Percentiles rank a stretch among this genome's conserved stretches.
phyloP scores from a whole-genome alignment of 1,140 invertebrate species.

The Apocrypta bakeri region DNA sequence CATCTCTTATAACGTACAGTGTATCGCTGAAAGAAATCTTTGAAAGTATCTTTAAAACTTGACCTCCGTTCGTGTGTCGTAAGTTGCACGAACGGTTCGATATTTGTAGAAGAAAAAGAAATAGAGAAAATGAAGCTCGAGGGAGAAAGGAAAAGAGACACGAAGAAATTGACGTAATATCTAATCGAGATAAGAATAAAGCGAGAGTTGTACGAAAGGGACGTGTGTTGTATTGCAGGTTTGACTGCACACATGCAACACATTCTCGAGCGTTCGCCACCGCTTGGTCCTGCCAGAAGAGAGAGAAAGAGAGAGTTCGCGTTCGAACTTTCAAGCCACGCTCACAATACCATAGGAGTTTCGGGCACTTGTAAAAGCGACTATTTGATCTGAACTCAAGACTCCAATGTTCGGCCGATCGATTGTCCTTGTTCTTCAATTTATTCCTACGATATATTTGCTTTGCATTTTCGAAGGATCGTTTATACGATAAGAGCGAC shows the following conservation, averaged over 20 bases:
- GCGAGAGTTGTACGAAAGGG: background rate
- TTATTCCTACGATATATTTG: background rate
- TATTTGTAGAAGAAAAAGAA: background rate
- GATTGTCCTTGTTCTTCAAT: too few relatives aligned
- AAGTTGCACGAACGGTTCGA: too few relatives aligned
- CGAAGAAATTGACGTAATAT: background rate
- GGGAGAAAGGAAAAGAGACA: background rate
- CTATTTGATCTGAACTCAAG: too few relatives aligned
- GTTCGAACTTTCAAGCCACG: background rate
- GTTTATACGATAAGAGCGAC: too few relatives aligned
- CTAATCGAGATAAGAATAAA: background rate
- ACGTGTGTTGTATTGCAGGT: background rate
- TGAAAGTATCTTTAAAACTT: too few relatives aligned
- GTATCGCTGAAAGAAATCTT: background rate
- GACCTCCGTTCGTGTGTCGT: background rate
- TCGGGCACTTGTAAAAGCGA: background rate
- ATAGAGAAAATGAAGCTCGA: background rate
- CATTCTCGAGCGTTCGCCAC: background rate
- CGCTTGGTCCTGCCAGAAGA: constrained; percentile 5
- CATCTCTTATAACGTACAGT: background rate
- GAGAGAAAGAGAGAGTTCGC: background rate
- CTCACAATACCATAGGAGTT: background rate
- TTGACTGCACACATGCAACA: background rate
- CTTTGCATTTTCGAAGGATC: too few relatives aligned
- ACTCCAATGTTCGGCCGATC: too few relatives aligned